Percentiles rank a stretch among this genome's conserved stretches.
These are phyloP conservation scores for Strigamia crassipes DNA, from an alignment of 2,888 invertebrate species.

Conservation along the genomic window DNA sequence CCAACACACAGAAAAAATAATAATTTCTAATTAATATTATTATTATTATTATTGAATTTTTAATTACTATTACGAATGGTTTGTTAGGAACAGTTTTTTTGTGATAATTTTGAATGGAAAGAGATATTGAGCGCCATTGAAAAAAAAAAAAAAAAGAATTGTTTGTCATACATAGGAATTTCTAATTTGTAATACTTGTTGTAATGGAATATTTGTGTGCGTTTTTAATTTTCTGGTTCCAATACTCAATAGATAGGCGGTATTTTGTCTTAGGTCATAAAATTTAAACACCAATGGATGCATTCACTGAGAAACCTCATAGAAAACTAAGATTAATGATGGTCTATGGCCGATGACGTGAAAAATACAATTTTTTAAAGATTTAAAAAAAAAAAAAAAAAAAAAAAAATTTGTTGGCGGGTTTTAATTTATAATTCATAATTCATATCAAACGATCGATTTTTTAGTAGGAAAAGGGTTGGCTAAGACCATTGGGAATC, in stretches of 20 bases:
- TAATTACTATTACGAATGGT: neutral
- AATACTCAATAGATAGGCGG: constrained; percentile 33
- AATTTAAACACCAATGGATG: constrained; percentile 19
- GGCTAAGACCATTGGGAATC: neutral
- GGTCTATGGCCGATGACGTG: constrained; percentile 34
- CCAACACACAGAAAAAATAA: neutral
- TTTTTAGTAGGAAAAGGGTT: neutral
- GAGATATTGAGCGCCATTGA: neutral
- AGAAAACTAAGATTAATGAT: constrained; percentile 29
- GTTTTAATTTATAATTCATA: too few relatives aligned
- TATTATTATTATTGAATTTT: neutral
- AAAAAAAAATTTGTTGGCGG: neutral
- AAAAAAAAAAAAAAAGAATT: too few relatives aligned
- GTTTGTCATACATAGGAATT: constrained; percentile 12
- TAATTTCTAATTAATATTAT: constrained; percentile 33
- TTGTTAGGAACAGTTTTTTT: neutral
- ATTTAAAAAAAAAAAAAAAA: neutral
- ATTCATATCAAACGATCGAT: too few relatives aligned
- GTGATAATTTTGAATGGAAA: neutral
- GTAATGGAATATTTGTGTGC: constrained; percentile 35
- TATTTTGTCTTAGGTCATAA: constrained; percentile 28
- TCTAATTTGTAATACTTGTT: constrained; percentile 33
- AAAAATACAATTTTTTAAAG: too few relatives aligned
- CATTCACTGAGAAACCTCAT: constrained; percentile 36
- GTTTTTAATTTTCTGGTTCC: constrained; percentile 27